Evolutionary conservation across 2,888 invertebrate species (phyloP), one percentile per base, ranked within the genome.

Genomic region (Melikaiella ostensackeni): DNA sequence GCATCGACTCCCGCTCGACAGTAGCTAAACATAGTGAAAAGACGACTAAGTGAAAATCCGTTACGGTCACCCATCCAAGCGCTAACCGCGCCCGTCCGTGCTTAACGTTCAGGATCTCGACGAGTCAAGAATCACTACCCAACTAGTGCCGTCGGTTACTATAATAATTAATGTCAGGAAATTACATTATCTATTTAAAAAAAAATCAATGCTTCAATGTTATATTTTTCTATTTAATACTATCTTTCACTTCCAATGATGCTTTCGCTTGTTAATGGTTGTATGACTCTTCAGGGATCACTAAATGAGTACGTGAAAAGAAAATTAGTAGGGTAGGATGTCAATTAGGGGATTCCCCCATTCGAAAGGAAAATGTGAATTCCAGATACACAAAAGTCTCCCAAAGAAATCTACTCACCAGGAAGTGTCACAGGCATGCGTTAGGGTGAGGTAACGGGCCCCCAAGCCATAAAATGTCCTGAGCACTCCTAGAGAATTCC

Each of bases 391-490:
- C 46, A 50, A 46, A 27, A 70, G 30, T 76, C 77, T 79, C 66
- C 62, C 57, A 77, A 76, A 76, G 46, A 59, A 80, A 80, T 82
- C 80, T 84, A 90, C 91, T 90, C 88, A 91, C 98, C 98, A 98
- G 82, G 97, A 95, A 75, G 97, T 97, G 92, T 97, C 97, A 91
- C 98, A 98, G 86, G 96, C 96, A 92, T 98, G 98, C 75, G 98
- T 98, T 80, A 98, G 94, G 61, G 98, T 98, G 89, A 98, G 94
- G 92, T 97, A 98, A 79, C 95, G 94, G 77, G 97, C 97, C 59
- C 98, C 98, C 74, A 98, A 93, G 81, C 96, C 96, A 92, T 98
- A 97, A 92, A 97, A 96, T 86, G 97, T 97, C 82, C 98, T 94
- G 80, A 98, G 93, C 75, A 97, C 96, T 27, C 96, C 97, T 85